Conservation (phyloP, 2,113 vertebrate species). For the Tylochromis polylepis region DNA sequence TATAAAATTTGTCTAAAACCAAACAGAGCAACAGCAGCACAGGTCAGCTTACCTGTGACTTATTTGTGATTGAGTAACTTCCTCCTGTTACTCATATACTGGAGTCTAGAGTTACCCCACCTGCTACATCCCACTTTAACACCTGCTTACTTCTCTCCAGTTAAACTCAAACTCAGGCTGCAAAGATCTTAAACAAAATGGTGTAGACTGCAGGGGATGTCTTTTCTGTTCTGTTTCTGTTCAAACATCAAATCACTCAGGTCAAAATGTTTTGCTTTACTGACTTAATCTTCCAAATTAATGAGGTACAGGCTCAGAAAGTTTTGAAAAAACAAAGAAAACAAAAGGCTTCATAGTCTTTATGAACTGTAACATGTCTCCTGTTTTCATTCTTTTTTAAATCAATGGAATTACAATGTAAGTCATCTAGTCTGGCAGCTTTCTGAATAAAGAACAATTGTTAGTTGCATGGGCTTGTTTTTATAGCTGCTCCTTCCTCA, state of each 20-base stretch:
- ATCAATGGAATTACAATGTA: not conserved
- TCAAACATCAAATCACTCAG: not conserved
- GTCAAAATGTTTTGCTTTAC: not conserved
- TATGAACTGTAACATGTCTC: not conserved
- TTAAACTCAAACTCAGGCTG: not conserved
- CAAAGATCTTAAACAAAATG: no score
- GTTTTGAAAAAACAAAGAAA: not conserved
- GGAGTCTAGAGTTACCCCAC: not conserved
- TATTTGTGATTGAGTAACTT: not conserved
- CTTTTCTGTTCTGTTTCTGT: no score
- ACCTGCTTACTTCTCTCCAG: not conserved
- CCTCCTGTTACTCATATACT: no score
- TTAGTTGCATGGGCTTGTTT: not conserved
- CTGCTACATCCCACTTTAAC: not conserved
- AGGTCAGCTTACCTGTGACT: not conserved
- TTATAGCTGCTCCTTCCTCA: not conserved
- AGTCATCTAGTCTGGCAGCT: not conserved
- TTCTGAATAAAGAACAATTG: fast-evolving
- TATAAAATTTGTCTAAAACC: not conserved
- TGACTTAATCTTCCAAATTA: not conserved
- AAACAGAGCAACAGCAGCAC: not conserved
- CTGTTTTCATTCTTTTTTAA: not conserved
- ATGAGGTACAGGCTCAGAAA: not conserved
- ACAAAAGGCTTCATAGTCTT: not conserved
- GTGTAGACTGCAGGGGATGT: not conserved